Evolutionary conservation across 2,797 vertebrate genomes (phyloP), one percentile per base, ranked within the genome.

Genomic region (Lutjanus argentimaculatus): DNA sequence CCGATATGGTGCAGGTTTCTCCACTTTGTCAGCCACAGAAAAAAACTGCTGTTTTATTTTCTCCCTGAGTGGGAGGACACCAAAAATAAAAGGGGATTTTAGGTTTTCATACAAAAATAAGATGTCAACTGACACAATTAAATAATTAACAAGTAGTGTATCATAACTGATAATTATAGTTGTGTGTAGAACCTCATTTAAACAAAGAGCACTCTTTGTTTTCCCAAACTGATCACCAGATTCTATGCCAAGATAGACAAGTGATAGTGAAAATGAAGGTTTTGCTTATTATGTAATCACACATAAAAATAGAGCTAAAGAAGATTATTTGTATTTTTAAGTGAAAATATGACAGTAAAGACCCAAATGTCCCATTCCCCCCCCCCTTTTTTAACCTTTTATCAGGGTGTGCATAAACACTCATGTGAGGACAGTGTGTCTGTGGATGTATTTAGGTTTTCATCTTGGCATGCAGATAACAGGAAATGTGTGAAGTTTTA

Each of bases 401-500:
- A 17, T 12, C 9, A 7, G 5, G 3, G 9, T 45, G 9, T 30
- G 16, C 45, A 14, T 17, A 21, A 58, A 57, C 1, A 17, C 30
- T 36, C 30, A 0, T 56, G 9, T 75, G 13, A 21, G 7, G 9
- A 17, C n/a, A 25, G 1, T 19, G 16, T 22, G 59, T 75, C 53
- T 53, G 36, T 21, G 51, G 74, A 73, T 25, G 22, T 36, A 0
- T 62, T 19, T 66, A 69, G 14, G 59, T 52, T 74, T n/a, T 40
- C 8, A 58, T 77, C 14, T 75, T 76, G 82, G 74, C 63, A 48
- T 0, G 4, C 12, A 0, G 56, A 77, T 75, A 49, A 13, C 1
- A 55, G 0, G n/a, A 63, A 51, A 74, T 0, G 77, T 79, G 78
- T 80, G 72, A 85, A 55, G 52, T 72, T 51, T 71, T 58, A 70